Percentiles rank a stretch among this genome's conserved stretches.
Evolutionary conservation across 2,113 vertebrate species (phyloP).

Genomic region (Poeciliopsis retropinna): DNA sequence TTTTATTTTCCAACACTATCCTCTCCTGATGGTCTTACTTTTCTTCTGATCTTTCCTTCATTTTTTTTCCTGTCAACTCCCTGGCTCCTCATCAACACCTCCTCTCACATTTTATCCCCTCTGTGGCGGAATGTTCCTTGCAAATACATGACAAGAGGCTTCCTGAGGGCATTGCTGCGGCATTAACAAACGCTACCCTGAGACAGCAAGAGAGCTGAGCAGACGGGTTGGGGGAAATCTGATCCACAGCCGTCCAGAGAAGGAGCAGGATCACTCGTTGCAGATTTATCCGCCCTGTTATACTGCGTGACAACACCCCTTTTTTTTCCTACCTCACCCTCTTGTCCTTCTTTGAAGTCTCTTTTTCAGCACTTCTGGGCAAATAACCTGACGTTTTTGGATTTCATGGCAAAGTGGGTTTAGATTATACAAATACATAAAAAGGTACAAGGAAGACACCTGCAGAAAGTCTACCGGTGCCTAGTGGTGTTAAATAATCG

Average conservation of each 20-base stretch:
- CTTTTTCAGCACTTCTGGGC: constrained; percentile 23
- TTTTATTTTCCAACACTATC: constrained; percentile 23
- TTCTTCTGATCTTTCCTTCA: constrained; percentile 23
- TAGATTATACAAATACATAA: constrained; percentile 11
- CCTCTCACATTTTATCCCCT: constrained; percentile 27
- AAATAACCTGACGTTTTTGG: constrained; percentile 46
- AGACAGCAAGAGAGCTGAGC: constrained; percentile 59
- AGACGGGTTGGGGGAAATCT: constrained; percentile 71
- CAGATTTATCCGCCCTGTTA: constrained; percentile 72
- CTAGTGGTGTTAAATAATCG: constrained; percentile 15
- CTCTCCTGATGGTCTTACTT: constrained; percentile 18
- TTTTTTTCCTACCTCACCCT: constrained; percentile 7
- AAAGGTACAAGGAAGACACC: neutral
- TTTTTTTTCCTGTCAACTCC: constrained; percentile 20
- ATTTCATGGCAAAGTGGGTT: constrained; percentile 32
- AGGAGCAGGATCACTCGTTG: constrained; percentile 66
- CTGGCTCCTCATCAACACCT: constrained; percentile 14
- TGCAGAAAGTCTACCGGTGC: constrained; percentile 3
- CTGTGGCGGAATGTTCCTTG: constrained; percentile 71
- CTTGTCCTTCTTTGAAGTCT: constrained; percentile 36
- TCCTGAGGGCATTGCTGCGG: constrained; percentile 67
- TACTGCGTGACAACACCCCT: constrained; percentile 70
- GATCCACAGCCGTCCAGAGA: constrained; percentile 63
- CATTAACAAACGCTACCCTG: constrained; percentile 45
- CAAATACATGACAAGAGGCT: constrained; percentile 74